Percentiles rank a stretch among this genome's conserved stretches.
Conservation (phyloP, 2,113 vertebrate species). For the Mesoclemmys tuberculata region DNA sequence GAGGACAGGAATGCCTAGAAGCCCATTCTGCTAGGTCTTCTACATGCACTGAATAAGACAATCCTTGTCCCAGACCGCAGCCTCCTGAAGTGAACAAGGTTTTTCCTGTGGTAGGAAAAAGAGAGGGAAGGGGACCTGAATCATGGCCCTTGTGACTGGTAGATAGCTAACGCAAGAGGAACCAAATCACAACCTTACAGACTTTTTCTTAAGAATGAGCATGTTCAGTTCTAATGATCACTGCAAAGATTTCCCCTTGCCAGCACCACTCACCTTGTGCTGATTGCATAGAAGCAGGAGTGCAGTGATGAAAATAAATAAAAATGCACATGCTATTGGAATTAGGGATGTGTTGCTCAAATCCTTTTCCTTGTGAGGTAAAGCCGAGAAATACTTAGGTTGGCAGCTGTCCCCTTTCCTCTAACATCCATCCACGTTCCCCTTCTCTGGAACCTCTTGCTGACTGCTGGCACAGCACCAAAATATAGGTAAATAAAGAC, state of each 20-base stretch:
- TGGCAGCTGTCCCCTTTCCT: neutral
- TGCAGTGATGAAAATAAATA: neutral
- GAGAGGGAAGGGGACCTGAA: neutral
- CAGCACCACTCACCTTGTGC: neutral
- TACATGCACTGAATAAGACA: neutral
- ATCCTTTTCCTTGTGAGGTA: neutral
- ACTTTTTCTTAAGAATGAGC: neutral
- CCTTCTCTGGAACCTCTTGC: neutral
- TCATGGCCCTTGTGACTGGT: neutral
- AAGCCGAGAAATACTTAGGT: neutral
- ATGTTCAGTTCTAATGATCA: neutral
- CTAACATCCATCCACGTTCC: neutral
- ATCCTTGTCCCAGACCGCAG: neutral
- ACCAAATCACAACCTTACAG: neutral
- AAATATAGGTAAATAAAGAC: neutral
- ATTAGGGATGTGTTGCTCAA: neutral
- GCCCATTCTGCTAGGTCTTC: neutral
- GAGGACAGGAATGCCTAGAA: neutral
- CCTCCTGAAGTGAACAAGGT: neutral
- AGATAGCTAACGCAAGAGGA: neutral
- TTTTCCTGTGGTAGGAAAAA: neutral
- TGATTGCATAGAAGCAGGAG: neutral
- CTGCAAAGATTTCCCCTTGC: neutral
- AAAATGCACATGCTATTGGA: too few relatives aligned
- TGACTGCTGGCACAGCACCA: neutral